Evolutionary conservation across 1,140 invertebrate genomes (phyloP).

Genomic region (Diplogasteroides magnus): DNA sequence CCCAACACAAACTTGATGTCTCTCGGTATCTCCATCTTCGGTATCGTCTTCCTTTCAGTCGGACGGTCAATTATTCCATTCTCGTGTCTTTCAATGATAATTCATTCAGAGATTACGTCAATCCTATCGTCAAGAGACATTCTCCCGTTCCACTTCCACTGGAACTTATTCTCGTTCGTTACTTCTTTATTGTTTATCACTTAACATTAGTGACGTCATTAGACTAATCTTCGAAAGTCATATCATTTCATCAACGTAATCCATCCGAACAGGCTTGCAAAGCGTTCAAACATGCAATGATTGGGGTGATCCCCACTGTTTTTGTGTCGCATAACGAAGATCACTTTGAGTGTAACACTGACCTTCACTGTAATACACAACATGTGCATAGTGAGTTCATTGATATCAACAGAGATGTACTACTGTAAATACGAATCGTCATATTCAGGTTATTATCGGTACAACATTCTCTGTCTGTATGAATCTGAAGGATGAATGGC

Average conservation of each 20-base stretch:
- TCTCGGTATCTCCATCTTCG: slow-evolving; percentile 56
- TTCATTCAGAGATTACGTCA: slow-evolving; percentile 43
- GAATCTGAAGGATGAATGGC: slow-evolving; percentile 55
- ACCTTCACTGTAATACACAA: no score
- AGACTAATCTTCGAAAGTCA: no score
- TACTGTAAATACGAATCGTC: no score
- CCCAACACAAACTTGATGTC: slow-evolving; percentile 56
- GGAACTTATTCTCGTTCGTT: slow-evolving; percentile 60
- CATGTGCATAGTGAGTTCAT: no score
- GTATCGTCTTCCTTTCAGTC: slow-evolving; percentile 56
- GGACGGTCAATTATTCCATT: slow-evolving; percentile 48
- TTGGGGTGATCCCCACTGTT: no score
- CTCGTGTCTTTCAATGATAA: background rate
- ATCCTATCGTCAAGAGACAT: slow-evolving; percentile 57
- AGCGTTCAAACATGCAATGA: background rate
- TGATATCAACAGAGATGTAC: no score
- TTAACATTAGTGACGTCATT: no score
- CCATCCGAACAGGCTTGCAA: no score
- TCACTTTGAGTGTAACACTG: no score
- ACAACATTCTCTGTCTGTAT: slow-evolving; percentile 58
- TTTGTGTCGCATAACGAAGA: no score
- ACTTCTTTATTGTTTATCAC: no score
- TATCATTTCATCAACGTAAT: no score
- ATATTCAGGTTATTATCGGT: slow-evolving; percentile 41
- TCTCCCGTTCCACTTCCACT: slow-evolving; percentile 59